A percentile compares a stretch with the other conserved stretches of the same genome.
Evolutionary conservation across 1,140 invertebrate species (phyloP).

Genomic region (Drosophila kikkawai): DNA sequence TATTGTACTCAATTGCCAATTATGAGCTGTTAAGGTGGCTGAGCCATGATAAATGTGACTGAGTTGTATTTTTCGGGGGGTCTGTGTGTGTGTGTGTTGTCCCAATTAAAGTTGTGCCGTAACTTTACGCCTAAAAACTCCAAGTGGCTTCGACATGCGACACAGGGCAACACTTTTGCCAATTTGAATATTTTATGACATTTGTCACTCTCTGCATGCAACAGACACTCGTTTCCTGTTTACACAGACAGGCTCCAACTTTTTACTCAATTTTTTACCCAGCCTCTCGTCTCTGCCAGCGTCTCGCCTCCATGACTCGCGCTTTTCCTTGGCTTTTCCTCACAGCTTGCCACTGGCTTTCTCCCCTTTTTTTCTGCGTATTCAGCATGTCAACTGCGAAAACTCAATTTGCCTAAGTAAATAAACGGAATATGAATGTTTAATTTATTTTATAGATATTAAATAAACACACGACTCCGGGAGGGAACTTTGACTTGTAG

Average conservation of each 20-base stretch:
- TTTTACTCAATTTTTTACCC: constrained; percentile 17
- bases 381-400: constrained; percentile 78
- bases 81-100: neutral
- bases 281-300: constrained; percentile 1
- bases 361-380: constrained; percentile 53
- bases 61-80: too few relatives aligned
- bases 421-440: constrained; percentile 83
- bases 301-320: constrained; percentile 46
- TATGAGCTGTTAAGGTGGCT: constrained; percentile 76
- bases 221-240: constrained; percentile 79
- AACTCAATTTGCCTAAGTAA: constrained; percentile 83
- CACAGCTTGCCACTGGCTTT: constrained; percentile 9
- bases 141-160: constrained; percentile 32
- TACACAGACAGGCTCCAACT: constrained; percentile 44
- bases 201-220: constrained; percentile 76
- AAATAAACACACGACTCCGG: constrained; percentile 71
- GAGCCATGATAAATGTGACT: constrained; percentile 33
- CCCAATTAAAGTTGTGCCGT: constrained; percentile 33
- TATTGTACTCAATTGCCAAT: constrained; percentile 75
- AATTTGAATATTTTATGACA: constrained; percentile 81
- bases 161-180: constrained; percentile 48
- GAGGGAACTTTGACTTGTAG: constrained; percentile 53
- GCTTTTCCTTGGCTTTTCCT: constrained; percentile 33
- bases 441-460: constrained; percentile 83
- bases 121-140: constrained; percentile 30